Base-by-base conservation (phyloP, 2,888 invertebrate genomes). In the Tenthredo distinguenda region DNA sequence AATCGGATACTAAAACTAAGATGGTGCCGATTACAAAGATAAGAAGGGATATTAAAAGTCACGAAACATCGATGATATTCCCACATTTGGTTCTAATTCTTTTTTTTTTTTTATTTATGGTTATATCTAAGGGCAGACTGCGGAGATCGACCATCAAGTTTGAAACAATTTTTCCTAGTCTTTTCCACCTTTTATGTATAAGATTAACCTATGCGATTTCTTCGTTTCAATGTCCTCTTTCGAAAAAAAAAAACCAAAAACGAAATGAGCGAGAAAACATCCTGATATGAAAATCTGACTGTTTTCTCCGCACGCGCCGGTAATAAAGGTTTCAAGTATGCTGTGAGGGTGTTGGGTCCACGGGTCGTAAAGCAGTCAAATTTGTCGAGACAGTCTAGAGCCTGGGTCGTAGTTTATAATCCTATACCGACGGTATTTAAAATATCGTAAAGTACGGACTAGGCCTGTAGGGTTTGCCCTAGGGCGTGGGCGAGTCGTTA, bases 391-490 rank as follows among this genome's bases (percentile, higher is more conserved):
- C 37, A 37, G 37, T 81, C 58, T 5, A 40, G 40, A 62, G 37
- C 58, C 31, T n/a, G 62, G 81, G 77, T 47, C 31, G 21, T 47
- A 34, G 34, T 34, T 68, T 68, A 68, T 68, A 34, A 68, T 89
- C 87, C 83, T 85, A 26, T 26, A 88, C 89, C 88, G 88, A 87
- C 84, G 87, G 87, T 86, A 87, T 90, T 91, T 91, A 90, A 90
- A 90, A 85, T 90, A 88, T 90, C 90, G 85, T 91, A 91, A 91
- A 91, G 87, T 87, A 88, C 43, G 18, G 50, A 18, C 37, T 34
- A 62, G 34, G 40, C n/a, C n/a, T n/a, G n/a, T 55, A n/a, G 55
- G 37, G n/a, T 62, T 58, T 62, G 81, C 55, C 55, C 37, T 55
- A 31, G 81, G 81, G 62, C 81, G 81, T 50, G 62, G 62, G 37